Evolutionary conservation across 2,888 invertebrate genomes (phyloP).

Genomic region (Heteropelma amictum): DNA sequence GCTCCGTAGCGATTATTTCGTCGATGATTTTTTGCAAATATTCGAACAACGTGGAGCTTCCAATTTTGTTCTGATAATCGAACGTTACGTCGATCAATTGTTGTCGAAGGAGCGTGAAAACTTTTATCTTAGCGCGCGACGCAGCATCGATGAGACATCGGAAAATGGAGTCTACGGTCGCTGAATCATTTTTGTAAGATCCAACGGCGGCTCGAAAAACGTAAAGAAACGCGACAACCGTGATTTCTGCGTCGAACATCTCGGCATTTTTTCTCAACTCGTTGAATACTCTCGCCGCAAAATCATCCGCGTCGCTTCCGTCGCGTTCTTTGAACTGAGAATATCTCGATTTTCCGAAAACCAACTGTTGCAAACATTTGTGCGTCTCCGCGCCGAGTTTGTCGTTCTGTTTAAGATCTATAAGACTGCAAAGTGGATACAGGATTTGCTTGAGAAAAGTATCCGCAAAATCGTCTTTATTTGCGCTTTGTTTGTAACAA

Average conservation of each 20-base stretch:
- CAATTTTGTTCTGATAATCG: conserved; percentile 67
- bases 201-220: conserved; percentile 62
- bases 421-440: conserved; percentile 64
- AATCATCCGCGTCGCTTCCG: conserved; percentile 40
- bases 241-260: conserved; percentile 43
- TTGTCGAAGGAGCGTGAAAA: conserved; percentile 59
- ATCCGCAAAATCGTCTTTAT: conserved; percentile 57
- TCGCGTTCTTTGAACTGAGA: conserved; percentile 43
- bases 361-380: conserved; percentile 67
- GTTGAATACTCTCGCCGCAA: conserved; percentile 50
- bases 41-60: conserved; percentile 60
- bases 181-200: conserved; percentile 61
- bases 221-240: conserved; percentile 56
- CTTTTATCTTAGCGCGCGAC: conserved; percentile 55
- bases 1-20: conserved; percentile 58
- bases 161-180: conserved; percentile 64
- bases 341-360: conserved; percentile 62
- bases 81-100: conserved; percentile 62
- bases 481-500: conserved; percentile 62
- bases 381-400: conserved; percentile 61
- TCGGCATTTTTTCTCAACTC: conserved; percentile 55
- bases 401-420: conserved; percentile 56
- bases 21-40: conserved; percentile 65
- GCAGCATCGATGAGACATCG: conserved; percentile 64
- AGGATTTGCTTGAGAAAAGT: conserved; percentile 65